Evolutionary conservation across 2,113 vertebrate genomes (phyloP).

Genomic region (Neopipo cinnamomea): DNA sequence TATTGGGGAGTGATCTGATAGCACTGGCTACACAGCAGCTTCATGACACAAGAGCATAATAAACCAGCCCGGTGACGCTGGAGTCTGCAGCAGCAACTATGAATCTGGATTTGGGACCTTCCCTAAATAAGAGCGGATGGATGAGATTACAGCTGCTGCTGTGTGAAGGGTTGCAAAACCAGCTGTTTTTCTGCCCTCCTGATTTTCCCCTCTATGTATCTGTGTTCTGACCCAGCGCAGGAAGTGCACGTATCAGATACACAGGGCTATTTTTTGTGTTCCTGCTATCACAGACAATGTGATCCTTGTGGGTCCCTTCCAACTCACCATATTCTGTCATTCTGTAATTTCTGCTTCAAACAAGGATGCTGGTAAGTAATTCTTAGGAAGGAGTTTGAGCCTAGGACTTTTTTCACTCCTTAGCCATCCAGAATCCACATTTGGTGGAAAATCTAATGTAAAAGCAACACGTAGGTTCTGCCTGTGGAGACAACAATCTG

Average conservation of each 20-base stretch:
- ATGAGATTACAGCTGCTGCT: neutral
- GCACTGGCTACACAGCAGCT: neutral
- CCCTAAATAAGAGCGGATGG: neutral
- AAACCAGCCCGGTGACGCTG: neutral
- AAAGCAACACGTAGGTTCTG: neutral
- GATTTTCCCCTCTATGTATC: neutral
- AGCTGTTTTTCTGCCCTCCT: neutral
- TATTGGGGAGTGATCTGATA: neutral
- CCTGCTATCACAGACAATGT: neutral
- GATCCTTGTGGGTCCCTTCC: neutral
- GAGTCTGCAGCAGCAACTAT: neutral
- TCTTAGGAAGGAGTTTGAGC: neutral
- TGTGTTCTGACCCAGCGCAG: neutral
- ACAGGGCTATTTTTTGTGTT: neutral
- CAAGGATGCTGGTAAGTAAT: neutral
- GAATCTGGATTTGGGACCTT: neutral
- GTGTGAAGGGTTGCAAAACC: neutral
- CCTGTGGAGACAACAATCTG: neutral
- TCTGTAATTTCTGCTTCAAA: neutral
- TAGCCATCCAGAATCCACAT: neutral
- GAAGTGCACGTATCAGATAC: neutral
- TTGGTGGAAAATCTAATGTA: neutral
- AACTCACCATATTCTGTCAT: neutral
- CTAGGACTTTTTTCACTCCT: neutral
- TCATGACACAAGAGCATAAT: neutral